Percentiles rank a stretch among this genome's conserved stretches.
These are phyloP conservation scores for Rhynchonycteris naso DNA, from an alignment of 2,797 vertebrate genomes.

Conservation along the genomic window DNA sequence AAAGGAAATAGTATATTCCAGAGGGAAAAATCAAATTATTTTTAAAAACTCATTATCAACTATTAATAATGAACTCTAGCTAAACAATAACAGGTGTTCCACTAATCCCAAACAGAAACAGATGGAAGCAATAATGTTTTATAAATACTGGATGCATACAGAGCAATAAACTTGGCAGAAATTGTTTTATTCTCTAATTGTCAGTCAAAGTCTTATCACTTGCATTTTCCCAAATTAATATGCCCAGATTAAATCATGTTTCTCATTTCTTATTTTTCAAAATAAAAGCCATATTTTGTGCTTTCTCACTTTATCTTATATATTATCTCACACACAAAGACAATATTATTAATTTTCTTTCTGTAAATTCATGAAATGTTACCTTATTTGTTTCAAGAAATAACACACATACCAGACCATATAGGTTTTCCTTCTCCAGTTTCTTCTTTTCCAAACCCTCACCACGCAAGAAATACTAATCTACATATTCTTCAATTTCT, in stretches of 20 bases:
- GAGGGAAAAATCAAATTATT: slow-evolving; percentile 59
- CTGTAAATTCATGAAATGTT: background rate
- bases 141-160: slow-evolving; percentile 64
- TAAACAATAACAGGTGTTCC: slow-evolving; percentile 79
- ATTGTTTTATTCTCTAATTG: slow-evolving; percentile 60
- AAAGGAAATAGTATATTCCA: slow-evolving; percentile 49
- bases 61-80: slow-evolving; percentile 73
- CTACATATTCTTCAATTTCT: background rate
- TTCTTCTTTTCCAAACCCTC: background rate
- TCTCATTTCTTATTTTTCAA: slow-evolving; percentile 35
- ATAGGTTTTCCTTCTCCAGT: background rate
- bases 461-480: background rate
- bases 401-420: background rate
- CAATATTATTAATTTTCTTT: background rate
- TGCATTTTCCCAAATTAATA: slow-evolving; percentile 51
- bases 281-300: background rate
- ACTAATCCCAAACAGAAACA: slow-evolving; percentile 70
- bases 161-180: slow-evolving; percentile 57
- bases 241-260: slow-evolving; percentile 27
- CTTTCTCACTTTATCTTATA: background rate
- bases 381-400: background rate
- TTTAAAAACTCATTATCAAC: slow-evolving; percentile 72
- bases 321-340: background rate
- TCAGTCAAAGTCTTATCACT: slow-evolving; percentile 50
- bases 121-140: slow-evolving; percentile 74